phyloP scores from a whole-genome alignment of 2,888 invertebrate species.

The Trissoscelio sp. region DNA sequence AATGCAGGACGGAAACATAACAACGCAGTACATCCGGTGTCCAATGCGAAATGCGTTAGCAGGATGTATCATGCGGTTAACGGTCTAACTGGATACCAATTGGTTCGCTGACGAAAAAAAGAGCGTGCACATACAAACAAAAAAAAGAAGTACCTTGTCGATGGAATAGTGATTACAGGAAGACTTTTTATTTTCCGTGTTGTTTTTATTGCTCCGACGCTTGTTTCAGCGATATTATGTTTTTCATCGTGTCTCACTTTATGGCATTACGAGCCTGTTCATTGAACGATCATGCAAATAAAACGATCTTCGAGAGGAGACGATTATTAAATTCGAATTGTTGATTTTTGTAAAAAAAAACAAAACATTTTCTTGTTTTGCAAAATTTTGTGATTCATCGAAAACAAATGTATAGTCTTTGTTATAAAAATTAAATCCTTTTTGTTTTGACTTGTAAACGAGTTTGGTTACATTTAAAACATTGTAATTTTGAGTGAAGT shows the following conservation, averaged over 20 bases:
- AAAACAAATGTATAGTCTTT: too few relatives aligned
- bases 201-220: constrained; percentile 49
- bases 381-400: background rate
- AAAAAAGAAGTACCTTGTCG: constrained; percentile 53
- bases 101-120: constrained; percentile 57
- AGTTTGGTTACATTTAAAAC: constrained; percentile 37
- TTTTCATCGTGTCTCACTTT: constrained; percentile 42
- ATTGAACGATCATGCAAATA: constrained; percentile 19
- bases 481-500: constrained; percentile 36
- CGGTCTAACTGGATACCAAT: constrained; percentile 67
- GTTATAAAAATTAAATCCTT: too few relatives aligned
- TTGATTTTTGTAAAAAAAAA: constrained; percentile 21
- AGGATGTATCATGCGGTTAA: constrained; percentile 72
- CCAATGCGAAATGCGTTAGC: constrained; percentile 68
- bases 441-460: constrained; percentile 17
- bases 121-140: constrained; percentile 20
- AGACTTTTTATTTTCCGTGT: constrained; percentile 61
- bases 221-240: constrained; percentile 43
- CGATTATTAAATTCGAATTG: constrained; percentile 19
- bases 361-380: background rate
- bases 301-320: constrained; percentile 6
- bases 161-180: constrained; percentile 62
- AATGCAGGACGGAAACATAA: constrained; percentile 65
- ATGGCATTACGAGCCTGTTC: constrained; percentile 21
- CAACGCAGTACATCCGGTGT: constrained; percentile 68